A percentile compares a stretch with the other conserved stretches of the same genome.
Conservation (phyloP, 1,140 invertebrate genomes). For the Scaptomyza hsui region DNA sequence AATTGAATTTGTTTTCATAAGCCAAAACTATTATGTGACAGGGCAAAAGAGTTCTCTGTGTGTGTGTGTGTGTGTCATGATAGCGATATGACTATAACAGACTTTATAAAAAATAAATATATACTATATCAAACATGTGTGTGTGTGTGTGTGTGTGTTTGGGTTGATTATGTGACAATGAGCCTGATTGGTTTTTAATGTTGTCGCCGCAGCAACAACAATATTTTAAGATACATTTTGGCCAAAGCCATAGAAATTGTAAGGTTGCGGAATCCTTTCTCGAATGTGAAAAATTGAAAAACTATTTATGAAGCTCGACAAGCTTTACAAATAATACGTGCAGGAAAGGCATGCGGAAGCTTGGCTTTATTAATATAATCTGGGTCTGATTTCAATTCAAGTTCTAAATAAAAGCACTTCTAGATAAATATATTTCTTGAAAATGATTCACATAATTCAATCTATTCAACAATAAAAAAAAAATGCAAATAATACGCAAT, state of each 20-base stretch:
- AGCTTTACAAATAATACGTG: neutral
- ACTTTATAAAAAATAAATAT: constrained; percentile 64
- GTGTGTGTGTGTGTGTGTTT: constrained; percentile 19
- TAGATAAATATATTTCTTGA: neutral
- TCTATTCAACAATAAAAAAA: neutral
- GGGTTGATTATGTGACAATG: constrained; percentile 75
- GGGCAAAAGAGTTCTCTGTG: constrained; percentile 59
- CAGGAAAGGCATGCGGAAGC: neutral
- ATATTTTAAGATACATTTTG: neutral
- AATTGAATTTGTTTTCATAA: constrained; percentile 83
- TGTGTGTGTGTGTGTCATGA: constrained; percentile 25
- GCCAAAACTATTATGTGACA: constrained; percentile 76
- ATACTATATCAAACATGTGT: constrained; percentile 18
- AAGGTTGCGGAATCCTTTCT: neutral
- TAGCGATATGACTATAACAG: constrained; percentile 10
- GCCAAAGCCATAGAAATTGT: constrained; percentile 9
- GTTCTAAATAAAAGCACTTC: too few species aligned
- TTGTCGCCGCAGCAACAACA: constrained; percentile 16
- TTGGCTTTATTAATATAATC: neutral
- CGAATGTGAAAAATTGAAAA: neutral
- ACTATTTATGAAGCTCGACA: neutral
- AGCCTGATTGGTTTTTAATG: constrained; percentile 79
- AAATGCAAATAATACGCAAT: constrained; percentile 23
- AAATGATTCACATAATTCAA: constrained; percentile 9
- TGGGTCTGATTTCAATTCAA: too few species aligned